A percentile compares a stretch with the other conserved stretches of the same genome.
These are phyloP conservation scores for Scaptomyza reducta DNA, from an alignment of 2,888 invertebrate genomes.

Conservation along the genomic window DNA sequence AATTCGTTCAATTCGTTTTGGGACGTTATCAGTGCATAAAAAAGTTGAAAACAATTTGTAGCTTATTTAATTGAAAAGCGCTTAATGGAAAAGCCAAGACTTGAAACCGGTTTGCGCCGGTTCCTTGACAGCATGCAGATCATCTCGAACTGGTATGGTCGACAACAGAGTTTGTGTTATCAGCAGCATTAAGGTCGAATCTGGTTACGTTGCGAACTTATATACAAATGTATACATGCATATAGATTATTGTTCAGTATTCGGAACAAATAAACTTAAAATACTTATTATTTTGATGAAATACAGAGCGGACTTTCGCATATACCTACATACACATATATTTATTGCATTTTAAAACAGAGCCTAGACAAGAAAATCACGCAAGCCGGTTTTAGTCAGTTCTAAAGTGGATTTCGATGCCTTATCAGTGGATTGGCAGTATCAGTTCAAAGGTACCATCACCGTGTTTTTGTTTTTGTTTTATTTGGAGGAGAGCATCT, in stretches of 20 bases:
- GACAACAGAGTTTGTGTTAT: slow-evolving; percentile 59
- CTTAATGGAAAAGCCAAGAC: slow-evolving; percentile 31
- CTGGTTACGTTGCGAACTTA: slow-evolving; percentile 48
- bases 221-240: slow-evolving; percentile 15
- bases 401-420: slow-evolving; percentile 57
- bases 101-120: slow-evolving; percentile 51
- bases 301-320: slow-evolving; percentile 23
- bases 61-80: slow-evolving; percentile 54
- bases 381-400: slow-evolving; percentile 70
- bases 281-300: slow-evolving; percentile 55
- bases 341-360: slow-evolving; percentile 14
- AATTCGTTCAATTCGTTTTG: slow-evolving; percentile 25
- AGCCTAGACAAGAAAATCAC: slow-evolving; percentile 42
- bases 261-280: slow-evolving; percentile 49
- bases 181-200: slow-evolving; percentile 73
- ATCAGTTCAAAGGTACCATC: slow-evolving; percentile 71
- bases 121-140: slow-evolving; percentile 34
- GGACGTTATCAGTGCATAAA: slow-evolving; percentile 44
- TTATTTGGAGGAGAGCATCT: slow-evolving; percentile 34
- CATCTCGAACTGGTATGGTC: slow-evolving; percentile 60
- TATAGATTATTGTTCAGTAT: slow-evolving; percentile 60
- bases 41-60: slow-evolving; percentile 55
- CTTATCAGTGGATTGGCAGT: slow-evolving; percentile 61
- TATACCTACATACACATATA: not conserved
- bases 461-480: slow-evolving; percentile 24